Conservation (phyloP, 1,140 invertebrate species). For the Heterodera carotae region DNA sequence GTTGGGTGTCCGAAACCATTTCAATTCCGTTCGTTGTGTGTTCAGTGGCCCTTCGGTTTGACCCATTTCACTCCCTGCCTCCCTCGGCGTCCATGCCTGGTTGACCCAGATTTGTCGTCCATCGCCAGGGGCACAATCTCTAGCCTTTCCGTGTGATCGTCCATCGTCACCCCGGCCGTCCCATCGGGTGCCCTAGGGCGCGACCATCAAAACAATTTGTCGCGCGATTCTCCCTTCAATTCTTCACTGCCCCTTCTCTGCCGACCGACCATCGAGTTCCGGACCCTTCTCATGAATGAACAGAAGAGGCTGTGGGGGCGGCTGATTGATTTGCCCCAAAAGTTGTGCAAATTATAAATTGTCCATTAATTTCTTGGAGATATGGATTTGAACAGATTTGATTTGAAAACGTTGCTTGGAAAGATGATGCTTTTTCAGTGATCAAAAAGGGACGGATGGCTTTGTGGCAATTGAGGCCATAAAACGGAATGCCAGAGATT, state of each 20-base stretch:
- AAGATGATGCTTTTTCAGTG: neutral
- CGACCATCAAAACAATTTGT: slow-evolving; percentile 18
- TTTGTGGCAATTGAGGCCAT: slow-evolving; percentile 11
- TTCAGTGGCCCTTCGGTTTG: neutral
- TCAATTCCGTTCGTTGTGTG: neutral
- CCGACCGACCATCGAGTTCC: slow-evolving; percentile 13
- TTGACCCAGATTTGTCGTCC: slow-evolving; percentile 11
- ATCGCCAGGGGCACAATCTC: slow-evolving; percentile 1
- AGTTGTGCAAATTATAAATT: neutral
- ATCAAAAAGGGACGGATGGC: neutral
- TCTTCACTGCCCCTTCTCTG: neutral
- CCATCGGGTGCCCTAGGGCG: neutral
- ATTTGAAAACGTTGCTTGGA: too few species aligned
- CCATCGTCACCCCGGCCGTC: slow-evolving; percentile 4
- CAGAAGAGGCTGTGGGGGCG: neutral
- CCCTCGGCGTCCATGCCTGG: slow-evolving; percentile 13
- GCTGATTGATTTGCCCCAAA: slow-evolving; percentile 18
- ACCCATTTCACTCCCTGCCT: slow-evolving; percentile 1
- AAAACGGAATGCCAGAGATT: neutral
- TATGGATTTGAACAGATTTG: neutral
- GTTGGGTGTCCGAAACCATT: neutral
- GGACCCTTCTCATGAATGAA: slow-evolving; percentile 5
- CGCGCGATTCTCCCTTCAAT: slow-evolving; percentile 7
- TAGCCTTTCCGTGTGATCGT: neutral
- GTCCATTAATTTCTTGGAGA: neutral